Evolutionary conservation across 2,113 vertebrate species (phyloP).

Genomic region (Actenoides hombroni): DNA sequence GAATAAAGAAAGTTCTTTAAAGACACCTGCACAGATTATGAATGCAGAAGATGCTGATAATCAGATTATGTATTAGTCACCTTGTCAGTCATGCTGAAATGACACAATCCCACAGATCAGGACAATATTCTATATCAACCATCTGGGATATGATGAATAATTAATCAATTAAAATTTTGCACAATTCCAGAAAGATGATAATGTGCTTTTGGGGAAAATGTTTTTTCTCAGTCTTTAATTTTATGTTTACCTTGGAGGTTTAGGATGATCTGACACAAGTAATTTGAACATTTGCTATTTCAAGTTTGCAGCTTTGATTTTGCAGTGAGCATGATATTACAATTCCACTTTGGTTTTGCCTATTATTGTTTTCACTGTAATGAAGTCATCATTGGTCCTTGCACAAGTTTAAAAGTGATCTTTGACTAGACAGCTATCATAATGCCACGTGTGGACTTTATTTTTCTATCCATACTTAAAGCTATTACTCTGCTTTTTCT

Average conservation of each 20-base stretch:
- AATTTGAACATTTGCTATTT: background rate
- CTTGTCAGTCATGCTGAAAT: background rate
- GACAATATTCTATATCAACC: background rate
- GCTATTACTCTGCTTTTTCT: background rate
- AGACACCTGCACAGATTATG: background rate
- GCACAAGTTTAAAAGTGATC: background rate
- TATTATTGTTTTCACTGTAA: background rate
- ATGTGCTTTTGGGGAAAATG: background rate
- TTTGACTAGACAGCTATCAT: background rate
- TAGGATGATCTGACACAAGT: background rate
- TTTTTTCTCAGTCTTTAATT: background rate
- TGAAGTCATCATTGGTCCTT: background rate
- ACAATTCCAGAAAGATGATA: background rate
- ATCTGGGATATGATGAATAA: background rate
- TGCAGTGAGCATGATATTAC: background rate
- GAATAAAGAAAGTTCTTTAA: background rate
- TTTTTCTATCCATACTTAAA: background rate
- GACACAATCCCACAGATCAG: background rate
- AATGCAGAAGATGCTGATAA: background rate
- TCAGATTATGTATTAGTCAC: background rate
- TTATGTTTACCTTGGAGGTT: background rate
- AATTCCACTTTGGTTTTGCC: background rate
- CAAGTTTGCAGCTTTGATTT: background rate
- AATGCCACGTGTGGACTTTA: background rate
- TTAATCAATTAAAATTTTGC: background rate